Conservation (phyloP, 2,113 vertebrate species). For the Thunnus maccoyii region DNA sequence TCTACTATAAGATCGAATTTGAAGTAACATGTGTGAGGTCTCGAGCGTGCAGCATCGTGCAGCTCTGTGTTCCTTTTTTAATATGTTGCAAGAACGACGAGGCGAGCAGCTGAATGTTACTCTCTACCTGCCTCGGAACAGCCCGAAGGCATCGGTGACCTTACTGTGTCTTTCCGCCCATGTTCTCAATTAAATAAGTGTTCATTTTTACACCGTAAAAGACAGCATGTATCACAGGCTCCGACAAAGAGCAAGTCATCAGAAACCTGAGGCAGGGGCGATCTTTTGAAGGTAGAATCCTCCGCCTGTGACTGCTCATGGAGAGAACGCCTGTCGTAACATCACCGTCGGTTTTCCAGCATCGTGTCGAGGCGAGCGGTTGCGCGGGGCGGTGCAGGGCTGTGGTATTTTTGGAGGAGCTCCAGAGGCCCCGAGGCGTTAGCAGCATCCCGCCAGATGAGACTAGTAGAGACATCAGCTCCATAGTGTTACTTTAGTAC, state of each 20-base stretch:
- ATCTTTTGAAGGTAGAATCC: neutral
- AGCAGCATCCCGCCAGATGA: conserved; percentile 70
- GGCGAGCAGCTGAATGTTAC: neutral
- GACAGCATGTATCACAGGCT: neutral
- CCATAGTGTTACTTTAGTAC: conserved; percentile 24
- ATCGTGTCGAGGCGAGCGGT: conserved; percentile 21
- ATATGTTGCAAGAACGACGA: conserved; percentile 17
- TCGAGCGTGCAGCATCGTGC: conserved; percentile 24
- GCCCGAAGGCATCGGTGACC: conserved; percentile 42
- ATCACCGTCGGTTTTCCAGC: conserved; percentile 34
- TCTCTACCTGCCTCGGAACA: conserved; percentile 4
- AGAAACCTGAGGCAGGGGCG: conserved; percentile 3
- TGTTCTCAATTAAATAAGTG: conserved; percentile 17
- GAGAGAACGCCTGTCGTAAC: conserved; percentile 38
- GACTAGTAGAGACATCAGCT: conserved; percentile 64
- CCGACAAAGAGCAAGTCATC: neutral
- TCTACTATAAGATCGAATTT: conserved; percentile 3
- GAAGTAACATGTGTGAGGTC: neutral
- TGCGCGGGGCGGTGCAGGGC: conserved; percentile 46
- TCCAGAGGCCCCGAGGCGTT: conserved; percentile 64
- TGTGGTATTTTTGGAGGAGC: conserved; percentile 75
- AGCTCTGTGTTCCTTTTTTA: neutral
- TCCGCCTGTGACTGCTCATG: neutral
- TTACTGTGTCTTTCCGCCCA: conserved; percentile 12
- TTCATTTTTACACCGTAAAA: conserved; percentile 18